phyloP scores from a whole-genome alignment of 1,140 invertebrate species.

The Holotrichia oblita region DNA sequence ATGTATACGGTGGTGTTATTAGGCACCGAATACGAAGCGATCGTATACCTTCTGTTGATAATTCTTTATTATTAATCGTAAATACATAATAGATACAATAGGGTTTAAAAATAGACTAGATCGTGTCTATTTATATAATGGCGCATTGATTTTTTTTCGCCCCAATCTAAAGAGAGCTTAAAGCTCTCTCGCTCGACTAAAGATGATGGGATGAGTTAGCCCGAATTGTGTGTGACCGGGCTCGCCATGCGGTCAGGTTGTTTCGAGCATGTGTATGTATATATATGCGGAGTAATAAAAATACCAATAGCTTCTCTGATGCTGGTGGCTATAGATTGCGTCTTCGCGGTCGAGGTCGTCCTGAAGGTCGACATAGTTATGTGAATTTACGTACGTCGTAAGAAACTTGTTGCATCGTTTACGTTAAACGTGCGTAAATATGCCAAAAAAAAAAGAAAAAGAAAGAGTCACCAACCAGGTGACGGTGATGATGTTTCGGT shows the following conservation, averaged over 20 bases:
- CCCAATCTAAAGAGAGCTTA: background rate
- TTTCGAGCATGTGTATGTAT: background rate
- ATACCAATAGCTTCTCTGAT: background rate
- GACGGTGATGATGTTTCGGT: too few relatives aligned
- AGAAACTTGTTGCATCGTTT: background rate
- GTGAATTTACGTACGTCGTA: background rate
- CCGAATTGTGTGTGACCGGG: background rate
- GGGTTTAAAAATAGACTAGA: too few relatives aligned
- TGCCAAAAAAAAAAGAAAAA: too few relatives aligned
- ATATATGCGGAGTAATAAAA: background rate
- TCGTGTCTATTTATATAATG: background rate
- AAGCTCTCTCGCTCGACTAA: background rate
- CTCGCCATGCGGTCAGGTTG: background rate
- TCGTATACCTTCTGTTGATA: too few relatives aligned
- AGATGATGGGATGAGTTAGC: background rate
- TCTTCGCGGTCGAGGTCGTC: background rate
- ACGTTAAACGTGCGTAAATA: background rate
- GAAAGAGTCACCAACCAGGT: too few relatives aligned
- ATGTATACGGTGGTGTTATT: too few relatives aligned
- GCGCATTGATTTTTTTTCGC: conserved; percentile 12
- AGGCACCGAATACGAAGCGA: too few relatives aligned
- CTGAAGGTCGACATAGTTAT: conserved; percentile 8
- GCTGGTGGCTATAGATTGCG: background rate
- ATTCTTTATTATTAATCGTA: too few relatives aligned
- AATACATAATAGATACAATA: too few relatives aligned